A percentile compares a stretch with the other conserved stretches of the same genome.
These are phyloP conservation scores for Malurus melanocephalus DNA, from an alignment of 2,113 vertebrate species.

Conservation along the genomic window DNA sequence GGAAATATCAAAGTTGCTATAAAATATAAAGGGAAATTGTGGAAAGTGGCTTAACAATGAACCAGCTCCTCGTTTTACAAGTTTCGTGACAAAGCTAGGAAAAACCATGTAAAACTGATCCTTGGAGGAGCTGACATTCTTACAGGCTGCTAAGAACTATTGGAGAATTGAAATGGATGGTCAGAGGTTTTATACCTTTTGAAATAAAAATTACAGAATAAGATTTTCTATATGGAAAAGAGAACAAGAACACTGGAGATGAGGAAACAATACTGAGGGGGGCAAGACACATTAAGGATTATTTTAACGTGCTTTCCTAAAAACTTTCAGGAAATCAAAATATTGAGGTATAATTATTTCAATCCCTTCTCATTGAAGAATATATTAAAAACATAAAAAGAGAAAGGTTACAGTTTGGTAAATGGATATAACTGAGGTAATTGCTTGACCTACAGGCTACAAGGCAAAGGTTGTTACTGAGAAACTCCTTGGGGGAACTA, in stretches of 20 bases:
- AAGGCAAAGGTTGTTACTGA: background rate
- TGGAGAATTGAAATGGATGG: background rate
- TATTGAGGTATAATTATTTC: background rate
- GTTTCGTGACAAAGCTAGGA: background rate
- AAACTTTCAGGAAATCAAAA: background rate
- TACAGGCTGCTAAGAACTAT: background rate
- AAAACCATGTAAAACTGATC: background rate
- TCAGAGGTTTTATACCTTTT: background rate
- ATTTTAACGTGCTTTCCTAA: background rate
- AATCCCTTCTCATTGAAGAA: background rate
- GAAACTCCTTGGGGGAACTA: background rate
- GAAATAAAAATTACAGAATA: background rate
- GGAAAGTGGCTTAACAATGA: background rate
- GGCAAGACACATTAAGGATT: background rate
- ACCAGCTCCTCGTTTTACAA: background rate
- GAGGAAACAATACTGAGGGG: background rate
- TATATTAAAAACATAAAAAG: background rate
- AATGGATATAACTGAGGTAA: background rate
- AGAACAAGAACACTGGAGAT: background rate
- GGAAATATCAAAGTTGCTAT: background rate
- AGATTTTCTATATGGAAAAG: background rate
- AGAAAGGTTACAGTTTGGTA: background rate
- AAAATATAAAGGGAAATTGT: background rate
- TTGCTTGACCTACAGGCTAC: background rate
- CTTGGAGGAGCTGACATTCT: background rate